Evolutionary conservation across 1,140 invertebrate genomes (phyloP).

Genomic region (Eupeodes corollae): DNA sequence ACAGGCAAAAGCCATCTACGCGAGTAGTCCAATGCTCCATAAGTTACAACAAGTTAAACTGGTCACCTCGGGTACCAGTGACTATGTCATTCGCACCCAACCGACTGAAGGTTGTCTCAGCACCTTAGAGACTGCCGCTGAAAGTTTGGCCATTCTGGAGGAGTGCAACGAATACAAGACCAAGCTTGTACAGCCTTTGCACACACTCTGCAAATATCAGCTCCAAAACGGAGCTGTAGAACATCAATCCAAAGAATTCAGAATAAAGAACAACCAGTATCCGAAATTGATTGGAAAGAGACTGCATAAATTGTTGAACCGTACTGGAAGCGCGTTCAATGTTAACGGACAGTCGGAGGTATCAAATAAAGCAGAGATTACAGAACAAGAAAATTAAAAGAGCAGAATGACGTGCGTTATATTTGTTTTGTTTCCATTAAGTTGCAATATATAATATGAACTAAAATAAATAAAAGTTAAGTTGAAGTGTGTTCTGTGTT

Average conservation of each 20-base stretch:
- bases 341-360: neutral
- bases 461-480: too few relatives aligned
- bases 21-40: slow-evolving; percentile 56
- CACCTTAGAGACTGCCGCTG: slow-evolving; percentile 79
- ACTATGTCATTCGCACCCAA: slow-evolving; percentile 87
- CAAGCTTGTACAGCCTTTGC: slow-evolving; percentile 63
- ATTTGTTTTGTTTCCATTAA: too few relatives aligned
- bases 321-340: too few relatives aligned
- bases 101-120: slow-evolving; percentile 84
- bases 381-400: too few relatives aligned
- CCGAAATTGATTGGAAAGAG: slow-evolving; percentile 71
- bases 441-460: too few relatives aligned
- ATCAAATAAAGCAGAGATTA: too few relatives aligned
- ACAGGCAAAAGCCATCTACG: slow-evolving; percentile 79
- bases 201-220: slow-evolving; percentile 74
- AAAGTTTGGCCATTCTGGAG: slow-evolving; percentile 69
- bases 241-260: slow-evolving; percentile 85
- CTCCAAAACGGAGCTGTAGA: slow-evolving; percentile 81
- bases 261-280: slow-evolving; percentile 75
- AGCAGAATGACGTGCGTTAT: too few relatives aligned
- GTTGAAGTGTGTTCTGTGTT: too few relatives aligned
- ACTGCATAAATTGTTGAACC: slow-evolving; percentile 48
- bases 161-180: slow-evolving; percentile 50
- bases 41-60: slow-evolving; percentile 64
- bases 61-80: slow-evolving; percentile 55